Evolutionary conservation across 2,113 vertebrate genomes (phyloP).

Genomic region (Gobiocypris rarus): DNA sequence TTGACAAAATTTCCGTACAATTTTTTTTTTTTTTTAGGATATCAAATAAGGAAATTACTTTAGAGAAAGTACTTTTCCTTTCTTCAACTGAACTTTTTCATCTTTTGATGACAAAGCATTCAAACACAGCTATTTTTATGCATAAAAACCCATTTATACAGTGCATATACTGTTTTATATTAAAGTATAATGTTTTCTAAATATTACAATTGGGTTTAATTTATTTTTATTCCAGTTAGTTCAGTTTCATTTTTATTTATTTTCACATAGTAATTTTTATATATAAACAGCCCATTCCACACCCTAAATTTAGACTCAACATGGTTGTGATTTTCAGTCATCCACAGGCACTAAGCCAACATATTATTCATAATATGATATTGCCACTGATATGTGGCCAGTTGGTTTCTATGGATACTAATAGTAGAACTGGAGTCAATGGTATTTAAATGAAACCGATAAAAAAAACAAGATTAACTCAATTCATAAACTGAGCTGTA

Average conservation of each 20-base stretch:
- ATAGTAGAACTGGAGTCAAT: neutral
- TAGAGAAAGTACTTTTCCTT: neutral
- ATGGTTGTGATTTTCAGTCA: neutral
- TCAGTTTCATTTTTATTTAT: no score
- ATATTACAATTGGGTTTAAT: no score
- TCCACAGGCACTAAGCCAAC: neutral
- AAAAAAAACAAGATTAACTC: neutral
- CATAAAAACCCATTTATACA: neutral
- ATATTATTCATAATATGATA: neutral
- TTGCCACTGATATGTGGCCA: neutral
- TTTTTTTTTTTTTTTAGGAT: neutral
- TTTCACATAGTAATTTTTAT: no score
- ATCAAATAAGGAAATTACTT: neutral
- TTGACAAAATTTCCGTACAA: neutral
- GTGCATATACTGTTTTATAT: neutral
- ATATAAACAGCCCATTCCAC: neutral
- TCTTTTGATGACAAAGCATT: neutral
- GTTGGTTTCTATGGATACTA: neutral
- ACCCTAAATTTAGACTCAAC: neutral
- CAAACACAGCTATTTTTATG: neutral
- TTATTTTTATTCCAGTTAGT: no score
- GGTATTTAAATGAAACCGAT: conserved; percentile 5
- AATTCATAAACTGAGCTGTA: conserved; percentile 8
- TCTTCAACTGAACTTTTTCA: neutral
- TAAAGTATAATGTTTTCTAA: no score